Base-by-base conservation (phyloP, 2,797 vertebrate species). In the Jordanella pulchra region DNA sequence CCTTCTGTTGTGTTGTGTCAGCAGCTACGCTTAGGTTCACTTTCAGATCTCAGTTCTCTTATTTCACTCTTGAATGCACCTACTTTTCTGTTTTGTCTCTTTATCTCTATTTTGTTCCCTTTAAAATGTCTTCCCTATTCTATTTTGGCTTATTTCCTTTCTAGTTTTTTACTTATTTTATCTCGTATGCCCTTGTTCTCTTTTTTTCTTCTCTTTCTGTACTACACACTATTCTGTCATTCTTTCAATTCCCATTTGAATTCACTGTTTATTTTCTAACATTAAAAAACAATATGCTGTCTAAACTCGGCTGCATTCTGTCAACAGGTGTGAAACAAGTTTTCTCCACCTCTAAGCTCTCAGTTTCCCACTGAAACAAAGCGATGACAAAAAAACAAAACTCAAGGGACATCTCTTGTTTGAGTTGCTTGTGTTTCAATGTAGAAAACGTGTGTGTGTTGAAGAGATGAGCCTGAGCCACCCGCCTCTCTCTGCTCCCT, bases 401-500 rank as follows among this genome's bases (percentile, higher is more conserved):
- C 79, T 80, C 74, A 65, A 48, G 73, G 67, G 73, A 81, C 69
- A 84, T 76, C 67, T 78, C 79, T 81, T 60, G 65, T 51, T 35
- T 23, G 61, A 84, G 68, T 74, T 67, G 72, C 78, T 75, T n/a
- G 11, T 77, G 44, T 75, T 66, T 83, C 60, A 58, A 42, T 73
- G 78, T 69, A 71, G 71, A 73, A 78, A 81, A 61, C 60, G 42
- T 71, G 32, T 66, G 28, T 81, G 55, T 66, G 65, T 70, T 48
- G 64, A 32, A 50, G 66, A 73, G 77, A 86, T 89, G 69, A 86
- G 78, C 77, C 79, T 7, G 28, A 82, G 79, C 81, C 77, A 78
- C 70, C 67, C 60, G 21, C 73, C 65, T 75, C 82, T 64, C 75
- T 82, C 68, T 80, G 71, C 77, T 86, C 72, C 71, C 80, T 83